Evolutionary conservation across 1,140 invertebrate species (phyloP).

Genomic region (Gyrodactylus bullatarudis): DNA sequence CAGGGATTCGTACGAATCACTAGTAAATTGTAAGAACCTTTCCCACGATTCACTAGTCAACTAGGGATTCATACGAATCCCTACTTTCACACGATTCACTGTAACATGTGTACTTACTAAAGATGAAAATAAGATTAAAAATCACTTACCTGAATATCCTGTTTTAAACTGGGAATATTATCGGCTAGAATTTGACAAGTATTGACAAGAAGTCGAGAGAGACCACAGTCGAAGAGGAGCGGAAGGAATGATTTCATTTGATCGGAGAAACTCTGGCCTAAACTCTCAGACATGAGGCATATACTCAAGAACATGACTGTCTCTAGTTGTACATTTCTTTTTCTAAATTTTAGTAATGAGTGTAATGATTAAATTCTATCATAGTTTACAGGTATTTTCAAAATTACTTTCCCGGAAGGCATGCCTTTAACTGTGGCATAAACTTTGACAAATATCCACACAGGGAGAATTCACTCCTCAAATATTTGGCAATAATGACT

Average conservation of each 20-base stretch:
- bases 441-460: not conserved
- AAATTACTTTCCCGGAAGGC: not conserved
- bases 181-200: not conserved
- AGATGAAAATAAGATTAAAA: no score
- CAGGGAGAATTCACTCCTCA: not conserved
- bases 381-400: no score
- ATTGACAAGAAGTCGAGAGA: not conserved
- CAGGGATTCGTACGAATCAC: no score
- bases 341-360: no score
- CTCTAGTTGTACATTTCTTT: not conserved
- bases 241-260: not conserved
- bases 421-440: not conserved
- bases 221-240: not conserved
- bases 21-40: no score
- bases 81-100: no score
- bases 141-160: not conserved
- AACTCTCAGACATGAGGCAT: not conserved
- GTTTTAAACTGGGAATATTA: not conserved
- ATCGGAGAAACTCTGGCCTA: not conserved
- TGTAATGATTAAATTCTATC: no score
- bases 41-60: no score
- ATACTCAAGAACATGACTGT: not conserved
- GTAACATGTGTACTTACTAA: no score
- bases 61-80: no score
- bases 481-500: not conserved